phyloP scores from a whole-genome alignment of 2,113 vertebrate species.

The Vidua chalybeata region DNA sequence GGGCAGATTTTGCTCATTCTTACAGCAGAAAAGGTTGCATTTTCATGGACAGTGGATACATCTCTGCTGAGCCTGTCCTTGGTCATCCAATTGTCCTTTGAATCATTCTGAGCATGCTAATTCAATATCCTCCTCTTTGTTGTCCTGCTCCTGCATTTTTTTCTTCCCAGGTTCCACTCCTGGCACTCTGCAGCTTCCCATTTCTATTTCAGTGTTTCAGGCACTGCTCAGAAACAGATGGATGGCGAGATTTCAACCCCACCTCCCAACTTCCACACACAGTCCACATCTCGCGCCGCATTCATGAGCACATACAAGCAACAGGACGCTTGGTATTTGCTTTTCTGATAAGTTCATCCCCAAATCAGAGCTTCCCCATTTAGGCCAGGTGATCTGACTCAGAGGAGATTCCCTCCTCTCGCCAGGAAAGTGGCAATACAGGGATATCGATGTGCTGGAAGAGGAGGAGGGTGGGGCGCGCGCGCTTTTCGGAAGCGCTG shows the following conservation, averaged over 20 bases:
- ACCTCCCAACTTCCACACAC: constrained; percentile 17
- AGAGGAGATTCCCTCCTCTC: neutral
- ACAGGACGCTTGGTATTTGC: neutral
- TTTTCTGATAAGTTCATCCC: constrained; percentile 42
- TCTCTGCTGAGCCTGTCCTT: constrained; percentile 8
- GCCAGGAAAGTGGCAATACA: neutral
- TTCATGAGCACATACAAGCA: neutral
- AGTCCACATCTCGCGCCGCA: constrained; percentile 1
- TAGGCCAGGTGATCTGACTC: neutral
- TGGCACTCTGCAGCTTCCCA: constrained; percentile 63
- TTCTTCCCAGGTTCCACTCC: constrained; percentile 52
- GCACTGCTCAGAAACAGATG: constrained; percentile 69
- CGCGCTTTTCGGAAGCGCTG: neutral
- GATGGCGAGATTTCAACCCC: constrained; percentile 62
- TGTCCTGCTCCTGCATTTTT: neutral
- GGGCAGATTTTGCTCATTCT: neutral
- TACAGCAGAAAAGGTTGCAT: neutral
- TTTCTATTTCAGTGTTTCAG: constrained; percentile 66
- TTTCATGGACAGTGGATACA: neutral
- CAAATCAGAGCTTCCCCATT: constrained; percentile 11
- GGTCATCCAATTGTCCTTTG: constrained; percentile 39
- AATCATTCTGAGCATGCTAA: constrained; percentile 48
- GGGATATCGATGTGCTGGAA: neutral
- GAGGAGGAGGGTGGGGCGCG: neutral
- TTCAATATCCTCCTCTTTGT: constrained; percentile 58